These are phyloP conservation scores for Stichopus horrens DNA, from an alignment of 53 echinoderm and acorn worm genomes.

Conservation along the genomic window DNA sequence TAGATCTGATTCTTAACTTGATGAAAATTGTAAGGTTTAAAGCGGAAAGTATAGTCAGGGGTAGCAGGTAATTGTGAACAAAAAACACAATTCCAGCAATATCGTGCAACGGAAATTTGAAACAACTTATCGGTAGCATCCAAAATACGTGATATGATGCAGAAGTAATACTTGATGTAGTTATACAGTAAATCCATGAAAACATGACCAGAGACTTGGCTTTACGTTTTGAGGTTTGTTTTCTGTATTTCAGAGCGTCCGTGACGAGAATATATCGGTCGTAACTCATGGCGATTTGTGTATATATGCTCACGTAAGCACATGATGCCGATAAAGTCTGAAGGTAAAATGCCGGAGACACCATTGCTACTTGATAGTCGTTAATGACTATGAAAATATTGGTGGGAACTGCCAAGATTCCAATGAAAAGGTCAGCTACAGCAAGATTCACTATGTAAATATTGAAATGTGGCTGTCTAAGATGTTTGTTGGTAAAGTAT, in stretches of 20 bases:
- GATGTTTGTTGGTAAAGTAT: background rate
- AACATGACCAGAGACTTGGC: background rate
- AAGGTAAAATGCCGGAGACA: background rate
- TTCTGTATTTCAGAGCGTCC: background rate
- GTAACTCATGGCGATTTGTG: slow-evolving; percentile 1
- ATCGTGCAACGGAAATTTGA: background rate
- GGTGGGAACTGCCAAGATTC: background rate
- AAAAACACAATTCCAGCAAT: background rate
- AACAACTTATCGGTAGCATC: background rate
- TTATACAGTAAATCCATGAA: background rate
- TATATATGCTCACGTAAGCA: background rate
- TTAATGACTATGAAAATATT: background rate
- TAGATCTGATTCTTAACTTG: background rate
- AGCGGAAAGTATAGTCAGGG: background rate
- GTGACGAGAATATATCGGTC: slow-evolving; percentile 18
- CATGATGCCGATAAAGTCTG: background rate
- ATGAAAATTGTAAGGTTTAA: background rate
- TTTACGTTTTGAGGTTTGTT: background rate
- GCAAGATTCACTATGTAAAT: slow-evolving; percentile 32
- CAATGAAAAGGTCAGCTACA: background rate
- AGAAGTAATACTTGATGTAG: too few species aligned
- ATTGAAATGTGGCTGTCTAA: slow-evolving; percentile 8
- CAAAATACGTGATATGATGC: background rate
- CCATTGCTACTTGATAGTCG: background rate
- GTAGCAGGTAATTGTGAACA: background rate